Evolutionary conservation across 2,888 invertebrate species (phyloP), one percentile per base, ranked within the genome.

Genomic region (Ypsolopha scabrella): DNA sequence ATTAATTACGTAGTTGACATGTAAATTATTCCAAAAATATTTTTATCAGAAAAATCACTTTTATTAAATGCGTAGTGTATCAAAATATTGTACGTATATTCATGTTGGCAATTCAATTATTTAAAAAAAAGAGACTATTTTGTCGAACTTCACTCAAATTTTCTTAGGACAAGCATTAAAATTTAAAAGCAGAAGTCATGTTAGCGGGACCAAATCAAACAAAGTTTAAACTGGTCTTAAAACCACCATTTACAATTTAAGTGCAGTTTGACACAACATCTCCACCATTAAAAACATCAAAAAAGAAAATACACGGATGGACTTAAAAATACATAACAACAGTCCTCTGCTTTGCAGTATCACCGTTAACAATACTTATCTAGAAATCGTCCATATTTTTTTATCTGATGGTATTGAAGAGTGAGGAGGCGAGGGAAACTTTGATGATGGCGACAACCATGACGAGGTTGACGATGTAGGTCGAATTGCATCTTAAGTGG

Each of bases 401-500:
- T 81, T 86, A 86, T 86, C 83, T 86, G 77, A 86, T 83, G 65
- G 80, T 80, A 71, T 86, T 85, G 85, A 83, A 83, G 77, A 85
- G 78, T 54, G 85, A 83, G 61, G 86, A 86, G 54, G 85, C 74
- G 67, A 86, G 80, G 57, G 85, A 82, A 64, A 85, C 83, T 72
- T 86, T 86, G 65, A 86, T 77, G 65, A 86, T 86, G 64, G 86
- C 85, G 62, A 85, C 81, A 51, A 86, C 86, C 86, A 86, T 85
- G 68, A 86, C 81, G 60, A 86, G 73, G 72, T 86, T 85, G 70
- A 86, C 86, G 75, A 86, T 86, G 85, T 86, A 83, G 79, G 85
- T 86, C 85, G 86, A 85, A 85, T 86, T 86, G 86, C 86, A 85
- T 83, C 86, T 86, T 83, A 86, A 85, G 78, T 85, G 77, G 79